Percentiles rank a stretch among this genome's conserved stretches.
These are phyloP conservation scores for Cryptotermes secundus DNA, from an alignment of 1,140 invertebrate genomes.

Conservation along the genomic window DNA sequence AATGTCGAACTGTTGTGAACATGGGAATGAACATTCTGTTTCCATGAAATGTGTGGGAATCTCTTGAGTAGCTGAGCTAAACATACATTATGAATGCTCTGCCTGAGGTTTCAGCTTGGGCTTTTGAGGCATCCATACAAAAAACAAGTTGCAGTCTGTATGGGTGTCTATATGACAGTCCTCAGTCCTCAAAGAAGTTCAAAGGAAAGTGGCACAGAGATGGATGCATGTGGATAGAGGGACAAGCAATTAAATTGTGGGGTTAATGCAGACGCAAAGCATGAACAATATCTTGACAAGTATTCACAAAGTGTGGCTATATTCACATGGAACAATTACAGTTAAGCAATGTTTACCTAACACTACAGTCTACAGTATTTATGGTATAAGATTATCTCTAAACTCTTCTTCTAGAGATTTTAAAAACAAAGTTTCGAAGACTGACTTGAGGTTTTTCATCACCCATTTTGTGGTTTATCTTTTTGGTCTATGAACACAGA, in stretches of 20 bases:
- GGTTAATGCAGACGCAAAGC: background rate
- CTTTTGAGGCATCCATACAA: no score
- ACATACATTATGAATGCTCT: no score
- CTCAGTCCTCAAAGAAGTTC: no score
- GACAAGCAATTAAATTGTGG: background rate
- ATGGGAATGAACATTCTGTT: no score
- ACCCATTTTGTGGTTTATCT: slow-evolving; percentile 15
- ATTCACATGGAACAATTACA: slow-evolving; percentile 38
- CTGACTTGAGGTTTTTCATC: slow-evolving; percentile 31
- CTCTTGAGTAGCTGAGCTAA: no score
- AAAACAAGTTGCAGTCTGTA: no score
- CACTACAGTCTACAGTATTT: slow-evolving; percentile 28
- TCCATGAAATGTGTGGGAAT: no score
- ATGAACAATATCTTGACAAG: slow-evolving; percentile 31
- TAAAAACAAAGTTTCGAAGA: slow-evolving; percentile 30
- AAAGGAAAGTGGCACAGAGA: no score
- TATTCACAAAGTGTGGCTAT: slow-evolving; percentile 37
- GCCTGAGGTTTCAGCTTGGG: no score
- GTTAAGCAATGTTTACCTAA: slow-evolving; percentile 32
- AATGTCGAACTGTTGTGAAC: no score
- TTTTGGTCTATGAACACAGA: slow-evolving; percentile 37
- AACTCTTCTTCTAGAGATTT: slow-evolving; percentile 22
- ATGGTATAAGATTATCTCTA: slow-evolving; percentile 32
- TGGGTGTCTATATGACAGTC: no score
- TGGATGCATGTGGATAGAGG: no score